phyloP scores from a whole-genome alignment of 2,888 invertebrate species.

The Epirrhoe tristata region DNA sequence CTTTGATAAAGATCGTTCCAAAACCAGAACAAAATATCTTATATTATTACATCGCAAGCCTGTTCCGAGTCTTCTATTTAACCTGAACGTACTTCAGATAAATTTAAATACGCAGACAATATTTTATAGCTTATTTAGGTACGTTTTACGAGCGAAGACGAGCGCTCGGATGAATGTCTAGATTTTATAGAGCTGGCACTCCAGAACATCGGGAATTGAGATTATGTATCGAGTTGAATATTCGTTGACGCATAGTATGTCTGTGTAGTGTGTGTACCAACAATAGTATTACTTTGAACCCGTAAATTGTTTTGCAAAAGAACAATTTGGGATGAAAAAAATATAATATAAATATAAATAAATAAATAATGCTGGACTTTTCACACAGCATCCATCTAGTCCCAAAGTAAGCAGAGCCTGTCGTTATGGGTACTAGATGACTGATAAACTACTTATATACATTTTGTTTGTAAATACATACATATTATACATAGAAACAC shows the following conservation, averaged over 20 bases:
- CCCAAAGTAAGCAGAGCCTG: too few relatives aligned
- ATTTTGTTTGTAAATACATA: too few relatives aligned
- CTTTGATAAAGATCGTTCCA: not conserved
- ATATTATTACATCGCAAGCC: constrained; percentile 5
- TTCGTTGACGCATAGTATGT: constrained; percentile 34
- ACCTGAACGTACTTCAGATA: constrained; percentile 66
- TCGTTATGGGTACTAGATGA: too few relatives aligned
- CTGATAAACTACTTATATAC: too few relatives aligned
- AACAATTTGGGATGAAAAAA: too few relatives aligned
- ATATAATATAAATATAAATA: too few relatives aligned
- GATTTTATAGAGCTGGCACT: constrained; percentile 69
- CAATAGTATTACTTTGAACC: too few relatives aligned
- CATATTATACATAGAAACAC: too few relatives aligned
- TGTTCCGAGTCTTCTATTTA: constrained; percentile 53
- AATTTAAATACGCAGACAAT: constrained; percentile 83
- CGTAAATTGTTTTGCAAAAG: too few relatives aligned
- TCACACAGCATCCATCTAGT: too few relatives aligned
- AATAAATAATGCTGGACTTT: too few relatives aligned
- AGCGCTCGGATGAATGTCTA: constrained; percentile 70
- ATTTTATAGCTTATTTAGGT: constrained; percentile 83
- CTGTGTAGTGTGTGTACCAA: not conserved
- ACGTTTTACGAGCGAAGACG: constrained; percentile 81
- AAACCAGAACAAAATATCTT: not conserved
- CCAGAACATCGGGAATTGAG: constrained; percentile 54
- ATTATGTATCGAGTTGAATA: constrained; percentile 48